Evolutionary conservation across 2,888 invertebrate genomes (phyloP).

Genomic region (Electrophaes corylata): DNA sequence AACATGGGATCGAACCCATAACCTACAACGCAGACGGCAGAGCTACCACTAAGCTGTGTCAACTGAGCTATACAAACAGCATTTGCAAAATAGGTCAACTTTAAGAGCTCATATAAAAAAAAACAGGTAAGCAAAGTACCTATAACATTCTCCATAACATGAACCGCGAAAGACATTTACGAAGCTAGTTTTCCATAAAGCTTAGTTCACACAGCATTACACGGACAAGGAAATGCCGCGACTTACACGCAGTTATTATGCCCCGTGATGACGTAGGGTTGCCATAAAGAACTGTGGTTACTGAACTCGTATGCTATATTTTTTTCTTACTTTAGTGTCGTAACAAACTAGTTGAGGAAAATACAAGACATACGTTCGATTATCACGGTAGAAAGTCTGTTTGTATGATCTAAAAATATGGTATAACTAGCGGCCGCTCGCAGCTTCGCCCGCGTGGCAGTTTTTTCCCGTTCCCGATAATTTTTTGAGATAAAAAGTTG

Average conservation of each 20-base stretch:
- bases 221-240: conserved; percentile 45
- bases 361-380: too few species aligned
- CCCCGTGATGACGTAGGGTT: conserved; percentile 40
- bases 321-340: too few species aligned
- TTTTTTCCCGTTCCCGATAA: too few species aligned
- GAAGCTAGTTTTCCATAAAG: conserved; percentile 50
- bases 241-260: conserved; percentile 52
- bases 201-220: conserved; percentile 49
- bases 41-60: not conserved
- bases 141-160: conserved; percentile 17
- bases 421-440: too few species aligned
- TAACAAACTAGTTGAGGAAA: too few species aligned
- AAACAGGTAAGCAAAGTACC: conserved; percentile 8
- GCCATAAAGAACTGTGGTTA: conserved; percentile 10
- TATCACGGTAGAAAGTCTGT: too few species aligned
- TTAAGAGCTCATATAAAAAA: conserved; percentile 4
- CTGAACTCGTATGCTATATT: not conserved
- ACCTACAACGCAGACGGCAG: too few species aligned
- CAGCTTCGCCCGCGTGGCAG: too few species aligned
- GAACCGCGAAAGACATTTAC: conserved; percentile 20
- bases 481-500: too few species aligned
- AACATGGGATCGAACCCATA: too few species aligned
- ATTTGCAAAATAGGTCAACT: conserved; percentile 1
- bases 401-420: too few species aligned
- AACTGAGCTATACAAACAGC: not conserved